Percentiles rank a stretch among this genome's conserved stretches.
phyloP scores from a whole-genome alignment of 2,888 invertebrate genomes.

The Mythimna vitellina region DNA sequence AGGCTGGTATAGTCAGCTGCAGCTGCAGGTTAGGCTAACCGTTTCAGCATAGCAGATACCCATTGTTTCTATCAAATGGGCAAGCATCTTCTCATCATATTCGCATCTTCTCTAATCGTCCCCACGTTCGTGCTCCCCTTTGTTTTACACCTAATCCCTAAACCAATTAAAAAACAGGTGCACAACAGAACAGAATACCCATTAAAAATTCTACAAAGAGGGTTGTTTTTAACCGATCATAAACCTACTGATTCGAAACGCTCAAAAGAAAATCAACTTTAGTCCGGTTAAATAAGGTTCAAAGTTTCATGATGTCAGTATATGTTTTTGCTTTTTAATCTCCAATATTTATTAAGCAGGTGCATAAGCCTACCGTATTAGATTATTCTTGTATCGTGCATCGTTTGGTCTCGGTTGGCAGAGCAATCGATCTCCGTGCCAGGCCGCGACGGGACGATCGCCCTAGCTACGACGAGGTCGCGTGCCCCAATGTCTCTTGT shows the following conservation, averaged over 20 bases:
- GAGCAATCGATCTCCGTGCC: slow-evolving; percentile 75
- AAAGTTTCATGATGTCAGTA: not conserved
- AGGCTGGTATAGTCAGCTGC: too few relatives aligned
- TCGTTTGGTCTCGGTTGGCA: slow-evolving; percentile 34
- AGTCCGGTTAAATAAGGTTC: not conserved
- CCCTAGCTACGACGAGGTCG: slow-evolving; percentile 59
- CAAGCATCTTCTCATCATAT: too few relatives aligned
- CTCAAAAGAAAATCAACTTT: slow-evolving; percentile 7
- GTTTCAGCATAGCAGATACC: too few relatives aligned
- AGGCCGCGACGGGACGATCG: slow-evolving; percentile 69
- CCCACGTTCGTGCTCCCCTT: not conserved
- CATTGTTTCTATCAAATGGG: too few relatives aligned
- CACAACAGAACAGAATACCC: slow-evolving; percentile 29
- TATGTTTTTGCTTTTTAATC: slow-evolving; percentile 34
- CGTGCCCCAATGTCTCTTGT: slow-evolving; percentile 60
- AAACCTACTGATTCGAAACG: not conserved
- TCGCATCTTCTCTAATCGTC: slow-evolving; percentile 4
- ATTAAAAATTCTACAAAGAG: slow-evolving; percentile 16
- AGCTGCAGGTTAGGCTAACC: too few relatives aligned
- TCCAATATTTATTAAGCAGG: slow-evolving; percentile 44
- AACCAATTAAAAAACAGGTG: slow-evolving; percentile 33
- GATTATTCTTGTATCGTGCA: slow-evolving; percentile 44
- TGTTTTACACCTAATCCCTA: slow-evolving; percentile 20
- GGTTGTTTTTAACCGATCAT: slow-evolving; percentile 17
- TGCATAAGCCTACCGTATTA: slow-evolving; percentile 45